Percentiles rank a stretch among this genome's conserved stretches.
phyloP scores from a whole-genome alignment of 35 echinoderm and acorn worm species.

The Eucidaris tribuloides region DNA sequence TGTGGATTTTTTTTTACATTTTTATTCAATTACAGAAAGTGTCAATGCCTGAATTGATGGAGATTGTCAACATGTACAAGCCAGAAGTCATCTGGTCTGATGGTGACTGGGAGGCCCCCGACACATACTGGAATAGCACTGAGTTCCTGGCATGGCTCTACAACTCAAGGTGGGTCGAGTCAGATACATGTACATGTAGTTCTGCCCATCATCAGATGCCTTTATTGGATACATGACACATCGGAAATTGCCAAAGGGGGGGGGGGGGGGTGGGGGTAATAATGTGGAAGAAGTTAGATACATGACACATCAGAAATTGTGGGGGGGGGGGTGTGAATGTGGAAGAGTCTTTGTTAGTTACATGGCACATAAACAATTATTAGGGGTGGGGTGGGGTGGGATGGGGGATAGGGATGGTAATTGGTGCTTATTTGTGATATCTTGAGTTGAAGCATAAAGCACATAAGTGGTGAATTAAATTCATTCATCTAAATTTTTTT shows the following conservation, averaged over 20 bases:
- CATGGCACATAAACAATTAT: no score
- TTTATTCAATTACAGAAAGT: conserved; percentile 52
- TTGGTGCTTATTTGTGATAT: no score
- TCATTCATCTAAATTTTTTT: no score
- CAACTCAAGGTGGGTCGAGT: conserved; percentile 85
- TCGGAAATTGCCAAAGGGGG: background rate
- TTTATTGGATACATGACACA: background rate
- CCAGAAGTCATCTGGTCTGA: conserved; percentile 93
- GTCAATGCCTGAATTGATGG: conserved; percentile 59
- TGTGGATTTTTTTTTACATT: background rate
- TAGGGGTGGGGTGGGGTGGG: no score
- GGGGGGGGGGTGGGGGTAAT: no score
- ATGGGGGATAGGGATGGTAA: no score
- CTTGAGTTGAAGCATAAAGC: no score
- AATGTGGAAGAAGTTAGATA: background rate
- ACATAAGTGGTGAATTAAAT: no score
- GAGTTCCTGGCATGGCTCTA: conserved; percentile 92
- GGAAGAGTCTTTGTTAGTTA: no score
- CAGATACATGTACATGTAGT: no score
- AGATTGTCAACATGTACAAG: conserved; percentile 65
- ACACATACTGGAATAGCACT: conserved; percentile 88
- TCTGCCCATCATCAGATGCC: no score
- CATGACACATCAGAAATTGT: background rate
- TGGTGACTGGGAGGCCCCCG: conserved; percentile 80
- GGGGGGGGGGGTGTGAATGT: no score